These are phyloP conservation scores for Neodiprion virginianus DNA, from an alignment of 1,140 invertebrate genomes.

Conservation along the genomic window DNA sequence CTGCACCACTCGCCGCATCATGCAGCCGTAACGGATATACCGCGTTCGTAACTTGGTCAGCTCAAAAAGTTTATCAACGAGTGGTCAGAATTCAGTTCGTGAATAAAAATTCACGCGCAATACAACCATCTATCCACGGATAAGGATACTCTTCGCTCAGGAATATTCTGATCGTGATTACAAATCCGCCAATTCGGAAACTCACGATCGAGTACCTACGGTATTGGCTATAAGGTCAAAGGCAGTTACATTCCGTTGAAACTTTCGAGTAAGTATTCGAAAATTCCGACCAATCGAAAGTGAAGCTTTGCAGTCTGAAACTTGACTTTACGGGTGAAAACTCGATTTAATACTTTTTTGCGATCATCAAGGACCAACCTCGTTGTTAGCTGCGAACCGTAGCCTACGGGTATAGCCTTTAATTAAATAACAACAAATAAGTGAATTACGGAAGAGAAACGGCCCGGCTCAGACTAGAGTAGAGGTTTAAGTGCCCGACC, in stretches of 20 bases:
- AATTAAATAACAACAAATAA: not conserved
- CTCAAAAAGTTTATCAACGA: too few species aligned
- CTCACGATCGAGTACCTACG: not conserved
- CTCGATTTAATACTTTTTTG: not conserved
- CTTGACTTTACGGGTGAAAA: not conserved
- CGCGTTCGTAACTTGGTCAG: too few species aligned
- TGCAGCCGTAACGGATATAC: too few species aligned
- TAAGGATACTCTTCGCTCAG: too few species aligned
- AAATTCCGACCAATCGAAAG: not conserved
- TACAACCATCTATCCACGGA: too few species aligned
- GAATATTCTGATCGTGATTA: not conserved
- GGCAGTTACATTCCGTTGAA: not conserved
- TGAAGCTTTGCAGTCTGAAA: not conserved
- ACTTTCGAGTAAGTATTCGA: not conserved
- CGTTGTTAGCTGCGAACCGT: not conserved
- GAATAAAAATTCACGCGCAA: too few species aligned
- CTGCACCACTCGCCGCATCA: too few species aligned
- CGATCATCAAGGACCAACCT: not conserved
- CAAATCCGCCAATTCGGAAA: not conserved
- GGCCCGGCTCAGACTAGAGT: not conserved
- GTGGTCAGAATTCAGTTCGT: too few species aligned
- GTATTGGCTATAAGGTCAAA: not conserved
- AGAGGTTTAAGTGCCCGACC: not conserved
- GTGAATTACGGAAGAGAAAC: not conserved
- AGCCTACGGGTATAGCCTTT: too few species aligned